phyloP scores from a whole-genome alignment of 1,140 invertebrate genomes.

The Ptiloglossa arizonensis region DNA sequence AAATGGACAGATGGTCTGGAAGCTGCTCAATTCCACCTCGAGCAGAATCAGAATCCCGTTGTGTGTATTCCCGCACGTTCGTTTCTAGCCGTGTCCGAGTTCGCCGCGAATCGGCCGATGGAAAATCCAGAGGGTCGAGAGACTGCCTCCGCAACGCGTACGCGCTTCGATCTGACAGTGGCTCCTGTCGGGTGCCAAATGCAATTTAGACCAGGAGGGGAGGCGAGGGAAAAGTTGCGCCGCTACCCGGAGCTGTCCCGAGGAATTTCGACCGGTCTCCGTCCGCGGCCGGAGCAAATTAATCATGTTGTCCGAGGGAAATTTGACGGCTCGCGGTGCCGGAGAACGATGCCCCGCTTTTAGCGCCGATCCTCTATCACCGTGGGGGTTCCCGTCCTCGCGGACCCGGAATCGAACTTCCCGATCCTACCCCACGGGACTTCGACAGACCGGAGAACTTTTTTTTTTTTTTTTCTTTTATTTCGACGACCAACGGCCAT shows the following conservation, averaged over 20 bases:
- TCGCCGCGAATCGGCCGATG: slow-evolving; percentile 44
- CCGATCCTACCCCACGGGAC: too few relatives aligned
- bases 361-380: not conserved
- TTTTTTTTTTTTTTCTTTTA: too few relatives aligned
- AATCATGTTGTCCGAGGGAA: not conserved
- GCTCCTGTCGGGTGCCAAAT: slow-evolving; percentile 20
- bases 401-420: too few relatives aligned
- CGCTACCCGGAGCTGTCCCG: not conserved
- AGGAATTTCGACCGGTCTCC: slow-evolving; percentile 14
- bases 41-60: slow-evolving; percentile 64
- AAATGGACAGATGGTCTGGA: slow-evolving; percentile 69
- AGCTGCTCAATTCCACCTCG: slow-evolving; percentile 66
- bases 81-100: slow-evolving; percentile 31
- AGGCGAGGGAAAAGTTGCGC: not conserved
- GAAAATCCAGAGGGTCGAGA: slow-evolving; percentile 64
- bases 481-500: too few relatives aligned
- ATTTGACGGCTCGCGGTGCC: not conserved
- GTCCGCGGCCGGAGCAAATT: not conserved
- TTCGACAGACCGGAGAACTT: too few relatives aligned
- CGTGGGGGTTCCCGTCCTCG: too few relatives aligned
- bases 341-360: not conserved
- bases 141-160: too few relatives aligned
- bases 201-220: slow-evolving; percentile 22
- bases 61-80: slow-evolving; percentile 60
- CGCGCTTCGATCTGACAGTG: slow-evolving; percentile 27